Base-by-base conservation (phyloP, 2,797 vertebrate species). In the Sparus aurata region DNA sequence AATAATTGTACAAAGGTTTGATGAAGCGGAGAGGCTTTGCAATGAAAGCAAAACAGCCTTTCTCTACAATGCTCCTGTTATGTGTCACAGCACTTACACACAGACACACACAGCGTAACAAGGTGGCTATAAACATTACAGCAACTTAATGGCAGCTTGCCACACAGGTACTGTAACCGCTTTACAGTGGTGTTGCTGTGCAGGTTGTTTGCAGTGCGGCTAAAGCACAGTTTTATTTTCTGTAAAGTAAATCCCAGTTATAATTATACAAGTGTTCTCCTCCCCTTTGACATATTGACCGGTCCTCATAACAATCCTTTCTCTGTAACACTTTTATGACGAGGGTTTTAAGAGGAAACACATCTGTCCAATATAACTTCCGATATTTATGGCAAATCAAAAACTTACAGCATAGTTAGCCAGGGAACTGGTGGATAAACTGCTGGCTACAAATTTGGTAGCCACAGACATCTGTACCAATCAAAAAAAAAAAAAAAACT, bases 1-100 rank as follows among this genome's bases (percentile, higher is more conserved):
- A 86, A 81, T 68, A 69, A 75, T 77, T 67, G 68, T 52, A 78
- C 66, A 82, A 89, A 86, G 84, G 84, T 82, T 83, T 68, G 72
- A 86, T 70, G 67, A 75, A 85, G 77, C 72, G 80, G 80, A 86
- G 74, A 86, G 67, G 60, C 73, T 72, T 75, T 55, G 68, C 58
- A 61, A 76, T 82, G 53, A 89, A 85, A 86, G 77, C 55, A 69
- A 84, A 77, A 23, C 64, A 74, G 83, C 50, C 43, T 65, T 57
- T 81, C 55, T 75, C 50, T 27, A 34, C 50, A 61, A 60, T 9
- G 61, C 71, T 69, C 81, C 59, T 75, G 46, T 78, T 81, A 58
- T 84, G 71, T 68, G 57, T 79, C 57, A 70, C 6, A 52, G 69
- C 25, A 55, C 65, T 58, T 23, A 77, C 57, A 87, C 76, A 74